Evolutionary conservation across 2,113 vertebrate genomes (phyloP), one percentile per base, ranked within the genome.

Genomic region (Abramis brama): DNA sequence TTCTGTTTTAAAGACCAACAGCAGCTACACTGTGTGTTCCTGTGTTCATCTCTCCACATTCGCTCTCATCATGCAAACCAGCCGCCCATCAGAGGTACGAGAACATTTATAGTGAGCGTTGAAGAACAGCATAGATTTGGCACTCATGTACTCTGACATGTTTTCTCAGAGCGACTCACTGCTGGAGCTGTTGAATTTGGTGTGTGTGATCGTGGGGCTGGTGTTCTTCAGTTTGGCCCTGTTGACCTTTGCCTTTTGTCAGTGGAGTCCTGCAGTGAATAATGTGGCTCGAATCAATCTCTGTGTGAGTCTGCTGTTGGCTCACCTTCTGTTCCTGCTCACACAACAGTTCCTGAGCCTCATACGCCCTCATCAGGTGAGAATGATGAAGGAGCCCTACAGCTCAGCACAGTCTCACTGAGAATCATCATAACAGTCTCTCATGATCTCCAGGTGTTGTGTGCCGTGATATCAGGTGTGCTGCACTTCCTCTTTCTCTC

Each of bases 51-150:
- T 94, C 82, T 88, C 87, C 19, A 94, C 89, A 68, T 75, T 94
- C 79, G 92, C 92, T 0, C 13, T 94, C 45, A 88, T 94, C 85
- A 91, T 94, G 91, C 88, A 92, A 17, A 88, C 86, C 1, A 55
- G 82, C 23, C 23, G 25, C 1, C 27, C 36, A 6, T 3, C 52
- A 21, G 15, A 75, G 85, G 85, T 82, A 45, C 4, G 55, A 57
- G 6, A 77, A 92, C 25, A 70, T 33, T 33, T 70, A 17, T 19
- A 70, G 30, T 90, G 66, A 70, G 5, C 15, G 4, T 8, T 70
- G 71, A 85, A 88, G 86, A 91, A 92, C 50, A 45, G 36, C 23
- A 36, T 30, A 64, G 39, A 23, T 47, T 1, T 23, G 30, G 8
- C 36, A 57, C 55, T 57, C 25, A 33, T 13, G n/a, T 47, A 17